Conservation (phyloP, 2,113 vertebrate species). For the Clarias magur region DNA sequence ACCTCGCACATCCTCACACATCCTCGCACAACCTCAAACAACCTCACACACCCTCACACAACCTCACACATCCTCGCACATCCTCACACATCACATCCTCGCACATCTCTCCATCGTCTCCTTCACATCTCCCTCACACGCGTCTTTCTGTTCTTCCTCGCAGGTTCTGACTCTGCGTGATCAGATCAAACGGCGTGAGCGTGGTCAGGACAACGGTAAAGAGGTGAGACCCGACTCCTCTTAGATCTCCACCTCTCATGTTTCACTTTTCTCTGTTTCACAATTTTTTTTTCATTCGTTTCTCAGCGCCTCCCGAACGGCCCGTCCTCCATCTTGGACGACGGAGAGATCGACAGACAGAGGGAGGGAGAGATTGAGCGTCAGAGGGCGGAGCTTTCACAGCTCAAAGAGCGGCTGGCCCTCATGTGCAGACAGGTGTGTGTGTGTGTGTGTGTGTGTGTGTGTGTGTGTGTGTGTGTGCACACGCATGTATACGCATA, state of each 20-base stretch:
- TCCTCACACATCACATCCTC: neutral
- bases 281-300: neutral
- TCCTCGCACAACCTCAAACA: slow-evolving; percentile 37
- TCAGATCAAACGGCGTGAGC: slow-evolving; percentile 76
- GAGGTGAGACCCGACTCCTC: slow-evolving; percentile 65
- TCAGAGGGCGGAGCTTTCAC: slow-evolving; percentile 82
- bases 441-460: neutral
- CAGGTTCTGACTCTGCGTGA: slow-evolving; percentile 73
- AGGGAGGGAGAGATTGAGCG: slow-evolving; percentile 83
- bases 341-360: slow-evolving; percentile 70
- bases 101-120: neutral
- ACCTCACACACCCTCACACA: neutral
- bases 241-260: neutral
- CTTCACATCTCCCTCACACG: slow-evolving; percentile 17
- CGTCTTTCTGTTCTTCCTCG: slow-evolving; percentile 4
- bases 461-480: slow-evolving; percentile 2
- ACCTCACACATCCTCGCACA: neutral
- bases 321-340: slow-evolving; percentile 72
- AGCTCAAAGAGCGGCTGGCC: slow-evolving; percentile 86
- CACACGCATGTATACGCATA: too few species aligned
- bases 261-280: neutral
- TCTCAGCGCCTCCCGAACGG: slow-evolving; percentile 83
- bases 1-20: neutral
- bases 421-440: slow-evolving; percentile 85
- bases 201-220: slow-evolving; percentile 74